These are phyloP conservation scores for Protonemura montana DNA, from an alignment of 2,888 invertebrate species.

Conservation along the genomic window DNA sequence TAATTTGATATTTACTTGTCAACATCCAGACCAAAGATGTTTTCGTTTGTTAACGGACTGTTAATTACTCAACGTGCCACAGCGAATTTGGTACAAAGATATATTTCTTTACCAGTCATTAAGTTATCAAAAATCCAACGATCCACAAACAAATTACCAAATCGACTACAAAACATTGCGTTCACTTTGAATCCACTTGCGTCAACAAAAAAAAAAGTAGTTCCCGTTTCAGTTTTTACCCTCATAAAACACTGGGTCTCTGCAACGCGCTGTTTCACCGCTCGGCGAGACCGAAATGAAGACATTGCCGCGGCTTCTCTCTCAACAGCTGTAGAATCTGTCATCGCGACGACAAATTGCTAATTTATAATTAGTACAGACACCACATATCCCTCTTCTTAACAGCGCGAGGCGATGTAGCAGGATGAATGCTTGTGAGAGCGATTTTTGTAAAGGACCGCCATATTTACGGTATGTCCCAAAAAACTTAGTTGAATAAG, in stretches of 20 bases:
- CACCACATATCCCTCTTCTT: constrained; percentile 12
- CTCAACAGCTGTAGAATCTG: constrained; percentile 40
- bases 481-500: no score
- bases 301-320: neutral
- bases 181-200: neutral
- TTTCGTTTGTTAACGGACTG: no score
- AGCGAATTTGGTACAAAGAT: no score
- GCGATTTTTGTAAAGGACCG: neutral
- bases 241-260: neutral
- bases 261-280: neutral
- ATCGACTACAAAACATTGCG: no score
- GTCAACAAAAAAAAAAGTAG: neutral
- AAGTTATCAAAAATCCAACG: no score
- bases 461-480: neutral
- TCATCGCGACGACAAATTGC: constrained; percentile 45
- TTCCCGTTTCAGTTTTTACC: neutral
- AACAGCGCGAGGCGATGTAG: neutral
- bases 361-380: constrained; percentile 46
- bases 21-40: no score
- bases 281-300: neutral
- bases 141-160: no score
- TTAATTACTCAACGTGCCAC: no score
- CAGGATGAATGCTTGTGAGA: neutral
- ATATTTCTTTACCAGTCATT: no score
- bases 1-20: no score